These are phyloP conservation scores for Chymomyza amoena DNA, from an alignment of 2,888 invertebrate species.

Conservation along the genomic window DNA sequence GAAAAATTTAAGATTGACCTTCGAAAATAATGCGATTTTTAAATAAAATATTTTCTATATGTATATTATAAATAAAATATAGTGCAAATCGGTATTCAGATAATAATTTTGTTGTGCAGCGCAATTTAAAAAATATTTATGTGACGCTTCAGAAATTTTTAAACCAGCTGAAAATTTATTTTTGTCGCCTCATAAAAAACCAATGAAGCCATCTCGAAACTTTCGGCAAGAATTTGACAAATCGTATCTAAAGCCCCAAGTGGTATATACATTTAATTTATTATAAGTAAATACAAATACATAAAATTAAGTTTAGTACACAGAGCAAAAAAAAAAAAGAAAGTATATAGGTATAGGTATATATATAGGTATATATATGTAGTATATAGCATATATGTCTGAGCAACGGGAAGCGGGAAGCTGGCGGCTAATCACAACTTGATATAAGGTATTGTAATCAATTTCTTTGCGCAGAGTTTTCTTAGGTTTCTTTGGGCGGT, in stretches of 20 bases:
- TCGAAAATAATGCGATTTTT: too few relatives aligned
- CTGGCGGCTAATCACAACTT: neutral
- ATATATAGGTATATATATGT: conserved; percentile 17
- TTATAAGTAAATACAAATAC: conserved; percentile 66
- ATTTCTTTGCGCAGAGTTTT: conserved; percentile 3
- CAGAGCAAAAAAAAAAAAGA: neutral
- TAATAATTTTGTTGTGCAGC: neutral
- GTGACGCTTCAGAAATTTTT: neutral
- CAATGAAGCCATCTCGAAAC: too few relatives aligned
- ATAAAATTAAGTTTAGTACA: conserved; percentile 52
- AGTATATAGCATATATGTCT: neutral
- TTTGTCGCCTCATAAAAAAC: too few relatives aligned
- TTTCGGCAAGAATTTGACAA: conserved; percentile 48
- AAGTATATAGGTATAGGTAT: neutral
- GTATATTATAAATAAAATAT: neutral
- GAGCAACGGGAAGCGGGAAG: neutral
- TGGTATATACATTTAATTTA: conserved; percentile 55
- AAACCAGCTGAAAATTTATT: neutral
- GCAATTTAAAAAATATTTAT: neutral
- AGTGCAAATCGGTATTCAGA: neutral
- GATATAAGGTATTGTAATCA: conserved; percentile 18
- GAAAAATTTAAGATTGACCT: too few relatives aligned
- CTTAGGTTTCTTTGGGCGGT: conserved; percentile 3
- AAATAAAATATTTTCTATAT: too few relatives aligned
- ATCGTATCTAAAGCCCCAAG: conserved; percentile 48